Conservation (phyloP, 2,888 invertebrate genomes). For the Chrysolina americana region DNA sequence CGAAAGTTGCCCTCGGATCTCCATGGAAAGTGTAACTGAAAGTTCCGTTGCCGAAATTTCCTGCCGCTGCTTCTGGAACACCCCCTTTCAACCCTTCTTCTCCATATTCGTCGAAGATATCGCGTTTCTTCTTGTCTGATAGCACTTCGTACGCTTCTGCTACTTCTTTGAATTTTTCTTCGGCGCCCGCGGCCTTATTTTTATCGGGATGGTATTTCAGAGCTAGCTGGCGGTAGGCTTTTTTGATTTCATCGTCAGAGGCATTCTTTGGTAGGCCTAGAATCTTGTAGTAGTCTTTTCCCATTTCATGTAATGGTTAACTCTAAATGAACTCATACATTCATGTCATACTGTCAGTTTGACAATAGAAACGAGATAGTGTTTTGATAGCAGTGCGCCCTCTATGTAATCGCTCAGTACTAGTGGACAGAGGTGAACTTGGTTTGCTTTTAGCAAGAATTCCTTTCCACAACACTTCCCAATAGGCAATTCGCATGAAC, state of each 20-base stretch:
- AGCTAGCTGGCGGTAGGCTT: constrained; percentile 94
- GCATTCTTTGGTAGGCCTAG: constrained; percentile 88
- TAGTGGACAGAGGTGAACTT: neutral
- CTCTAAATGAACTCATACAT: neutral
- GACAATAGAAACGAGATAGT: neutral
- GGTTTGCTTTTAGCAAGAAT: too few relatives aligned
- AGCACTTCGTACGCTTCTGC: constrained; percentile 98
- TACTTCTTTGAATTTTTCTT: constrained; percentile 94
- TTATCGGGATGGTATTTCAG: constrained; percentile 98
- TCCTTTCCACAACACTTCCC: too few relatives aligned
- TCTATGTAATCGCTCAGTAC: neutral
- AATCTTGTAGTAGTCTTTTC: constrained; percentile 96
- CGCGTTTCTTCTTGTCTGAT: constrained; percentile 94
- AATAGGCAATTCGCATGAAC: too few relatives aligned
- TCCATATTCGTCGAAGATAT: constrained; percentile 92
- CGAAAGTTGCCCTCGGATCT: constrained; percentile 95
- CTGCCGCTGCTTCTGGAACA: constrained; percentile 65
- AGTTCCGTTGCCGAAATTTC: constrained; percentile 72
- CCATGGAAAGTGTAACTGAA: constrained; percentile 92
- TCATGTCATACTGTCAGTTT: neutral
- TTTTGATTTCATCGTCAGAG: constrained; percentile 95
- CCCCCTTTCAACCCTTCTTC: constrained; percentile 92
- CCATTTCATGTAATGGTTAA: constrained; percentile 76
- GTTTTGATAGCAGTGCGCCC: neutral
- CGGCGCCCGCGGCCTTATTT: constrained; percentile 93